phyloP scores from a whole-genome alignment of 1,140 invertebrate species.

The Subanguina moxae region DNA sequence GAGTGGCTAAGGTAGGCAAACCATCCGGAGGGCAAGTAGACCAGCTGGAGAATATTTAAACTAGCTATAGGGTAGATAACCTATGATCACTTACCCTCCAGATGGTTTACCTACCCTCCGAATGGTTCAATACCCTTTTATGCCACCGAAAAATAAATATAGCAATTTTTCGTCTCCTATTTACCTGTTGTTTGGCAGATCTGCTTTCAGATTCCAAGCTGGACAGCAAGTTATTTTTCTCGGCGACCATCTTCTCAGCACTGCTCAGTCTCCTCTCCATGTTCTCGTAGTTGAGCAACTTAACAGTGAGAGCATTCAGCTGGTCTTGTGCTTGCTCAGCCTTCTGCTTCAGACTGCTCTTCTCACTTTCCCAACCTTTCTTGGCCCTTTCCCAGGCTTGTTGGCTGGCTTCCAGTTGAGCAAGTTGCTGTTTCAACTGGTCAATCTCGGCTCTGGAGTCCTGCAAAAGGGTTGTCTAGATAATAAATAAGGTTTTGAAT shows the following conservation, averaged over 20 bases:
- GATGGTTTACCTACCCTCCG: no score
- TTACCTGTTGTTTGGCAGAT: slow-evolving; percentile 14
- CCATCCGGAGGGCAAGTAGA: no score
- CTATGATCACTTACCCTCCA: no score
- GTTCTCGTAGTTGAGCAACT: slow-evolving; percentile 27
- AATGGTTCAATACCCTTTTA: no score
- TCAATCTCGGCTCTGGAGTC: slow-evolving; percentile 31
- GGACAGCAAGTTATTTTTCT: slow-evolving; percentile 9
- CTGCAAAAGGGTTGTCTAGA: slow-evolving; percentile 1
- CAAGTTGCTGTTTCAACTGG: slow-evolving; percentile 22
- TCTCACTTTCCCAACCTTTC: slow-evolving; percentile 26
- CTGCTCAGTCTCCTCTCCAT: slow-evolving; percentile 20
- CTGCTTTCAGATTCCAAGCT: slow-evolving; percentile 19
- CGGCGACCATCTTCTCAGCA: slow-evolving; percentile 19
- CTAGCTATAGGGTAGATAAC: no score
- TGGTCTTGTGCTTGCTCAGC: slow-evolving; percentile 35
- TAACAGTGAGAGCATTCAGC: slow-evolving; percentile 6
- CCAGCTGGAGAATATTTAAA: no score
- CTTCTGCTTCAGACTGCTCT: slow-evolving; percentile 13
- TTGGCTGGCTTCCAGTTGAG: slow-evolving; percentile 1
- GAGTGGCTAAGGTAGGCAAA: no score
- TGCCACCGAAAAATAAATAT: slow-evolving; percentile 3
- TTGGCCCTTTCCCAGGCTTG: slow-evolving; percentile 20
- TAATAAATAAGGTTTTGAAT: neutral
- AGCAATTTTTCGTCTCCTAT: no score